A percentile compares a stretch with the other conserved stretches of the same genome.
phyloP scores from a whole-genome alignment of 2,888 invertebrate genomes.

The Spicauda simplicius region DNA sequence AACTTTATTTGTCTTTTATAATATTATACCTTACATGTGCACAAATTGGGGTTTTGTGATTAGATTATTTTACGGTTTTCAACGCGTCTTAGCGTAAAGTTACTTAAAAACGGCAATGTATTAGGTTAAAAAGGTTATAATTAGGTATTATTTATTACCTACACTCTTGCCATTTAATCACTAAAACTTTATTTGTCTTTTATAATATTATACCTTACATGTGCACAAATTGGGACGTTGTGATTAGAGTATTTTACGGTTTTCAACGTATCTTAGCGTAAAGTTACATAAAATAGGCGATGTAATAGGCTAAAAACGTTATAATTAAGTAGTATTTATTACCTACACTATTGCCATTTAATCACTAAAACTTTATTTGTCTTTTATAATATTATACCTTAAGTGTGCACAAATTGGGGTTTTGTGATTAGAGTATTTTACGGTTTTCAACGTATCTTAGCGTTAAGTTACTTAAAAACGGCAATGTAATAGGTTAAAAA shows the following conservation, averaged over 20 bases:
- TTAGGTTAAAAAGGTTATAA: not conserved
- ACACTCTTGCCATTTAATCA: too few species aligned
- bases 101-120: not conserved
- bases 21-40: slow-evolving; percentile 45
- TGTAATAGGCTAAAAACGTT: not conserved
- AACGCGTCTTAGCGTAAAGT: not conserved
- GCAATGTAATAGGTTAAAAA: not conserved
- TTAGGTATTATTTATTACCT: too few species aligned
- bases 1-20: too few species aligned
- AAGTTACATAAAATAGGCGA: not conserved
- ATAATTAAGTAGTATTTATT: too few species aligned
- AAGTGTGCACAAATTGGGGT: slow-evolving; percentile 37
- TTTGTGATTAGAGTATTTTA: slow-evolving; percentile 12
- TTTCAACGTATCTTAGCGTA: not conserved
- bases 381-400: too few species aligned
- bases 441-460: not conserved
- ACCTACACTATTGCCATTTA: too few species aligned
- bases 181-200: too few species aligned
- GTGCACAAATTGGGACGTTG: slow-evolving; percentile 30
- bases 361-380: too few species aligned
- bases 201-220: too few species aligned
- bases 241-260: slow-evolving; percentile 12
- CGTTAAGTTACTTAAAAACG: not conserved
- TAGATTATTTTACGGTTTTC: slow-evolving; percentile 9
- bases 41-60: slow-evolving; percentile 22